Evolutionary conservation across 2,797 vertebrate species (phyloP).

Genomic region (Hypotaenidia philippensis): DNA sequence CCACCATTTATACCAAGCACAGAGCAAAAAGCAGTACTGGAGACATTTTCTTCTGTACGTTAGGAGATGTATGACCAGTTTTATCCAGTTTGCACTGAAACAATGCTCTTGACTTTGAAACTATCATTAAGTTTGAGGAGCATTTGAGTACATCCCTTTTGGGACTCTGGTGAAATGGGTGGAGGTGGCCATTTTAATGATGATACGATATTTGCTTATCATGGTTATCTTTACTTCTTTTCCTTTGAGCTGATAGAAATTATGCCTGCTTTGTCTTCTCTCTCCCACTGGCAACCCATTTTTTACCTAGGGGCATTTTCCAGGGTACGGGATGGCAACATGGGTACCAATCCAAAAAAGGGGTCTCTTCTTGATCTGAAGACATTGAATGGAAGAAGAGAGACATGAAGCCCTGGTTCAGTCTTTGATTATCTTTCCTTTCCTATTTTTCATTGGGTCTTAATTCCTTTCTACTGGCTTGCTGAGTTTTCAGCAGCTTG

Average conservation of each 20-base stretch:
- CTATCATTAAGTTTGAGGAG: neutral
- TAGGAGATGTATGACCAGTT: rapidly evolving
- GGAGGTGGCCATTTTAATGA: rapidly evolving
- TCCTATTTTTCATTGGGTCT: neutral
- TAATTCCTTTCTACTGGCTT: neutral
- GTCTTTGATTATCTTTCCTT: neutral
- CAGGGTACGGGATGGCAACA: neutral
- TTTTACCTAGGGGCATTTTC: neutral
- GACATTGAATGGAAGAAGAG: neutral
- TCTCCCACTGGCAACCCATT: neutral
- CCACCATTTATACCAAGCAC: rapidly evolving
- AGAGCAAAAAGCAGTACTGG: neutral
- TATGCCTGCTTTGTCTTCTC: neutral
- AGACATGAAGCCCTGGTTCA: rapidly evolving
- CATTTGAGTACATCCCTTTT: rapidly evolving
- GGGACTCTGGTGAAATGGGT: neutral
- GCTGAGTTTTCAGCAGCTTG: neutral
- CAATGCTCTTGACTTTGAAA: neutral
- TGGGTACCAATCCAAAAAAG: neutral
- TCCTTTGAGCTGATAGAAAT: neutral
- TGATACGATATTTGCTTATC: neutral
- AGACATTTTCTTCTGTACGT: neutral
- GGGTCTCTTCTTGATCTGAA: neutral
- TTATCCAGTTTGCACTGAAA: neutral
- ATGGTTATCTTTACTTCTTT: neutral